phyloP scores from a whole-genome alignment of 2,113 vertebrate species.

The Vireo altiloquus region DNA sequence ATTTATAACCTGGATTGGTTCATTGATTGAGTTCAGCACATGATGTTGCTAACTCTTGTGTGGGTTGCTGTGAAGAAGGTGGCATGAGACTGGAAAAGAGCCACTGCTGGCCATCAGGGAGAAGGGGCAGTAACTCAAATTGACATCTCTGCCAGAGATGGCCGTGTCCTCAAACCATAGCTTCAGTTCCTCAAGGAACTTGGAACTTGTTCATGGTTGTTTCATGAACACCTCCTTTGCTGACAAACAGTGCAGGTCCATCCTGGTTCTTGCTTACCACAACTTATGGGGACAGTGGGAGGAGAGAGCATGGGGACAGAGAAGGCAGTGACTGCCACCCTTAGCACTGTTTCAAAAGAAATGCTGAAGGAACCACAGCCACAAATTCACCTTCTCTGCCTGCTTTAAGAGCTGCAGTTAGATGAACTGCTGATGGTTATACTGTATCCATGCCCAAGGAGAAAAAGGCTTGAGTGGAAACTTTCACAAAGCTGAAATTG shows the following conservation, averaged over 20 bases:
- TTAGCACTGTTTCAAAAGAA: background rate
- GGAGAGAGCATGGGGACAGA: background rate
- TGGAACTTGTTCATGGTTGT: too few relatives aligned
- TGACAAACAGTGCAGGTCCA: background rate
- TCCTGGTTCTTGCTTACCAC: background rate
- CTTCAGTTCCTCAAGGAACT: background rate
- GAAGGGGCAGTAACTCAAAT: background rate
- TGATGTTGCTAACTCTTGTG: background rate
- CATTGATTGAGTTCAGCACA: background rate
- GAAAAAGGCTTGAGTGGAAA: background rate
- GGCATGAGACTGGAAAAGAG: background rate
- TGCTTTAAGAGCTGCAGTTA: background rate
- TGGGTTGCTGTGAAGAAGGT: background rate
- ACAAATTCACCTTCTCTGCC: background rate
- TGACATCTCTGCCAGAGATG: background rate
- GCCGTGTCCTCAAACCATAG: background rate
- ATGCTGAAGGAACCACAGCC: background rate
- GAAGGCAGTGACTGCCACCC: background rate
- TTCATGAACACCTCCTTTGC: background rate
- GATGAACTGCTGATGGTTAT: background rate
- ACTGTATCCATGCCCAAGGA: background rate
- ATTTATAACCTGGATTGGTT: background rate
- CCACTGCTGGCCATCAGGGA: background rate
- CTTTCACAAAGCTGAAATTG: background rate
- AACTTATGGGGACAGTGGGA: background rate